Conservation (phyloP, 2,888 invertebrate species). For the Cremastobaeus sp. region DNA sequence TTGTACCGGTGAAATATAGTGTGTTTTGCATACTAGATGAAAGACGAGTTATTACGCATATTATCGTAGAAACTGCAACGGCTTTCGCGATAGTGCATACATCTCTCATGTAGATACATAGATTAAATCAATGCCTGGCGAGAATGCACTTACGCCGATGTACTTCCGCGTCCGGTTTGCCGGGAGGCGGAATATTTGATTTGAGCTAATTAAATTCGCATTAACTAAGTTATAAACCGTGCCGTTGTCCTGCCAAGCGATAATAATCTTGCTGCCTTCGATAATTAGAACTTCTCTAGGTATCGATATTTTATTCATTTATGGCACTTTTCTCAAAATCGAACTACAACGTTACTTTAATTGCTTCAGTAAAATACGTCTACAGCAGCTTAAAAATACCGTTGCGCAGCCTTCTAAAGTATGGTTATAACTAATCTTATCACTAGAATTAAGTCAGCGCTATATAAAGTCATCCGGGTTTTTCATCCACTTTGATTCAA, state of each 20-base stretch:
- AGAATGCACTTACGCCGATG: slow-evolving; percentile 50
- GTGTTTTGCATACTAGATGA: slow-evolving; percentile 53
- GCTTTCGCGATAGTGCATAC: slow-evolving; percentile 59
- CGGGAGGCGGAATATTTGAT: slow-evolving; percentile 55
- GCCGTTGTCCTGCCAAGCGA: slow-evolving; percentile 36
- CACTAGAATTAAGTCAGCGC: slow-evolving; percentile 7
- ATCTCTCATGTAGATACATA: slow-evolving; percentile 51
- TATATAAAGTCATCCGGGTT: not conserved
- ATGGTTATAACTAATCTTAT: slow-evolving; percentile 23
- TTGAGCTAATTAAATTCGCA: slow-evolving; percentile 56
- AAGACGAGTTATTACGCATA: slow-evolving; percentile 58
- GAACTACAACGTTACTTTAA: slow-evolving; percentile 33
- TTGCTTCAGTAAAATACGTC: slow-evolving; percentile 23
- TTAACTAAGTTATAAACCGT: slow-evolving; percentile 53
- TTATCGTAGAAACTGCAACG: slow-evolving; percentile 61
- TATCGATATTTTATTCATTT: slow-evolving; percentile 30
- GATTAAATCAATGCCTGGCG: slow-evolving; percentile 57
- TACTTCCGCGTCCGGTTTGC: slow-evolving; percentile 57
- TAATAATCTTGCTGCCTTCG: slow-evolving; percentile 44
- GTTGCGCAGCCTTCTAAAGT: slow-evolving; percentile 21
- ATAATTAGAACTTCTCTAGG: slow-evolving; percentile 41
- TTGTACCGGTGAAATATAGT: slow-evolving; percentile 41
- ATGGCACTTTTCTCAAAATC: slow-evolving; percentile 10
- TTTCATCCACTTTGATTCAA: not conserved
- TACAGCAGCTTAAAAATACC: slow-evolving; percentile 17